Evolutionary conservation across 2,888 invertebrate species (phyloP).

Genomic region (Harpalus rubripes): DNA sequence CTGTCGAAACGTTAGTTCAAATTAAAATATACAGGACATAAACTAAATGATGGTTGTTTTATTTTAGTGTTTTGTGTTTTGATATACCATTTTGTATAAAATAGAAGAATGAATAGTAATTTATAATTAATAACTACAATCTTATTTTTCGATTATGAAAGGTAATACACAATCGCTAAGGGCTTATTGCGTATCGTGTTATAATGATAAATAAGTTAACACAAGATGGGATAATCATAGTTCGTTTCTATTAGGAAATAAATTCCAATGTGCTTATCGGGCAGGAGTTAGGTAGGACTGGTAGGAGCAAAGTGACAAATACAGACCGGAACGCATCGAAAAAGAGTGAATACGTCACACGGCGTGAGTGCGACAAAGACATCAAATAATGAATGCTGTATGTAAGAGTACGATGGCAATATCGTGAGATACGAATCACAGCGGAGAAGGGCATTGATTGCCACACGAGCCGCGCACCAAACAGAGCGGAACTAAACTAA

Average conservation of each 20-base stretch:
- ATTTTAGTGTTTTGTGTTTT: too few relatives aligned
- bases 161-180: too few relatives aligned
- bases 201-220: too few relatives aligned
- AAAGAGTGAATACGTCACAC: slow-evolving; percentile 34
- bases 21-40: too few relatives aligned
- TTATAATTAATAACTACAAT: too few relatives aligned
- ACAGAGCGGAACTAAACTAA: slow-evolving; percentile 79
- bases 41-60: too few relatives aligned
- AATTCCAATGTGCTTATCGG: neutral
- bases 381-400: neutral
- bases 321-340: slow-evolving; percentile 63
- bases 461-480: slow-evolving; percentile 76
- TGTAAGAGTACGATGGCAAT: slow-evolving; percentile 11
- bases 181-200: too few relatives aligned
- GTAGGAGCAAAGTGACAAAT: slow-evolving; percentile 67
- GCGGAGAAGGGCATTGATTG: slow-evolving; percentile 72
- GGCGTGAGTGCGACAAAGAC: slow-evolving; percentile 36
- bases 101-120: too few relatives aligned
- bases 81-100: too few relatives aligned
- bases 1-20: too few relatives aligned
- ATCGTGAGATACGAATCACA: slow-evolving; percentile 33
- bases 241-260: neutral
- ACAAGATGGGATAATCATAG: too few relatives aligned
- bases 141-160: too few relatives aligned
- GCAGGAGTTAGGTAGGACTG: slow-evolving; percentile 13